Evolutionary conservation across 2,113 vertebrate genomes (phyloP).

Genomic region (Scomber scombrus): DNA sequence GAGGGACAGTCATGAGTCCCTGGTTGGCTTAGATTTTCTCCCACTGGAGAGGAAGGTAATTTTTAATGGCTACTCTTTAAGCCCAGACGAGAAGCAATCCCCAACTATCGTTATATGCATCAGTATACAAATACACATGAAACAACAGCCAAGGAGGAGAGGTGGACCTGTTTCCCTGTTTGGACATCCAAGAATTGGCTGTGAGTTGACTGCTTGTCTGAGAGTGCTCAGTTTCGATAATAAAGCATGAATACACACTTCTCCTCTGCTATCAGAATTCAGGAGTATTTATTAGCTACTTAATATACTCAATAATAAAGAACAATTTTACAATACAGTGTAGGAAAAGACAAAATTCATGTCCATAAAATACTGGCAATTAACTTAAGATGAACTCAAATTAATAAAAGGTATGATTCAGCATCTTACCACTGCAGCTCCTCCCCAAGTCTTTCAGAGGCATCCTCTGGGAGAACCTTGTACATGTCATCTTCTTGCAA

Average conservation of each 20-base stretch:
- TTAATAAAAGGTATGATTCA: background rate
- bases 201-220: no score
- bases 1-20: background rate
- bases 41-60: background rate
- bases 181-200: no score
- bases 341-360: no score
- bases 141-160: no score
- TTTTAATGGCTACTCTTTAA: background rate
- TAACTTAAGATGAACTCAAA: background rate
- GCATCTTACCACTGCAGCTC: constrained; percentile 88
- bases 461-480: constrained; percentile 90
- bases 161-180: no score
- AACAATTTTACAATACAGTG: no score
- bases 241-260: no score
- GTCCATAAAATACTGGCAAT: background rate
- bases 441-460: constrained; percentile 89
- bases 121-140: no score
- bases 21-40: background rate
- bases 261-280: no score
- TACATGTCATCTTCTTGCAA: constrained; percentile 96
- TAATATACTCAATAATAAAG: no score
- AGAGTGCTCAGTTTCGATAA: no score
- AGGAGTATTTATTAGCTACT: no score
- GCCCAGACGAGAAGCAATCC: background rate
- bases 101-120: constrained; percentile 2